Evolutionary conservation across 2,113 vertebrate species (phyloP).

Genomic region (Ivindomyrus marchei): DNA sequence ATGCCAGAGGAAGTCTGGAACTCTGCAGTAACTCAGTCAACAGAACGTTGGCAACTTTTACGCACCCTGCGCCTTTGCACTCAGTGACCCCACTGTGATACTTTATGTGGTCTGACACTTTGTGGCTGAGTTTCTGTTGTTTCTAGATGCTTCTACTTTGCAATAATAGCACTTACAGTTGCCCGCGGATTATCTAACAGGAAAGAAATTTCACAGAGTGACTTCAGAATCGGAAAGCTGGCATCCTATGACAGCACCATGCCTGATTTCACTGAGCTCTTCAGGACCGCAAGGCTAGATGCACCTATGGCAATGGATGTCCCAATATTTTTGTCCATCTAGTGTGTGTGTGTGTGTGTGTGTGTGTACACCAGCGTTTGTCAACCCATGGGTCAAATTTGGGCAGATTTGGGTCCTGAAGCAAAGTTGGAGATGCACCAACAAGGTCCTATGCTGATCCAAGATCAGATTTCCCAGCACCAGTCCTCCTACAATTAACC

Average conservation of each 20-base stretch:
- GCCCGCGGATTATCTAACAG: background rate
- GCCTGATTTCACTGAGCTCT: background rate
- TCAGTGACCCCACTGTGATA: too few relatives aligned
- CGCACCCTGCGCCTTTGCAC: too few relatives aligned
- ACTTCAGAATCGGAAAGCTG: background rate
- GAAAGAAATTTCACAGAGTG: background rate
- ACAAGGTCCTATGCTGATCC: too few relatives aligned
- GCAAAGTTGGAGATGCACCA: too few relatives aligned
- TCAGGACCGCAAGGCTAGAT: background rate
- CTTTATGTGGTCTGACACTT: background rate
- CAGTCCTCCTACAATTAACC: too few relatives aligned
- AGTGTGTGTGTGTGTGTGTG: background rate
- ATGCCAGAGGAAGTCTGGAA: too few relatives aligned
- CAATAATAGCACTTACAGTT: background rate
- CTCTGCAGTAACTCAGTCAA: too few relatives aligned
- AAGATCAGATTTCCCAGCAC: too few relatives aligned
- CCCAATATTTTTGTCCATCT: background rate
- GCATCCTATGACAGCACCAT: background rate
- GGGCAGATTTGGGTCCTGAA: too few relatives aligned
- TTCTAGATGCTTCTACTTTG: too few relatives aligned
- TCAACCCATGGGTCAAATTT: too few relatives aligned
- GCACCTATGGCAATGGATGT: background rate
- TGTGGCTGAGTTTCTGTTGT: background rate
- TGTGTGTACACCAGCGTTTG: background rate
- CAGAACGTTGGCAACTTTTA: too few relatives aligned